Conservation (phyloP, 2,797 vertebrate genomes). For the Crocodylus rhombifer region DNA sequence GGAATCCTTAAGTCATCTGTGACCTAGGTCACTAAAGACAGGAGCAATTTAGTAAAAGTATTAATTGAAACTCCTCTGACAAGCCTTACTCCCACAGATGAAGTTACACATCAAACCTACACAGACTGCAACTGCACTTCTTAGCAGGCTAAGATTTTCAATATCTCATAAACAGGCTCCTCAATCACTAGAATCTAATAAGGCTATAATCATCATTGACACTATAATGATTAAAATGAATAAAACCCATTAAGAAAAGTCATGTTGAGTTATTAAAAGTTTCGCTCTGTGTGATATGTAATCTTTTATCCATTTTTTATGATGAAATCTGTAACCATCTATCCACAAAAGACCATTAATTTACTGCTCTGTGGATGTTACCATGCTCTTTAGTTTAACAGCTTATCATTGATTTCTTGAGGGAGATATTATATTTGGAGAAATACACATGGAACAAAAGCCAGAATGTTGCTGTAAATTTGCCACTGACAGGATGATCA, state of each 20-base stretch:
- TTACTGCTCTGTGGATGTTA: constrained; percentile 88
- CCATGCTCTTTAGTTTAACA: constrained; percentile 89
- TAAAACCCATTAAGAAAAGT: constrained; percentile 99
- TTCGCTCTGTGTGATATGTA: constrained; percentile 89
- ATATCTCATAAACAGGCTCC: constrained; percentile 87
- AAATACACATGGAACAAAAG: constrained; percentile 85
- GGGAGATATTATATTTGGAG: constrained; percentile 89
- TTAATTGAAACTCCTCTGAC: constrained; percentile 84
- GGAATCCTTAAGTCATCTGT: constrained; percentile 83
- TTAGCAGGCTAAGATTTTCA: constrained; percentile 82
- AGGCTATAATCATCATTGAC: constrained; percentile 99
- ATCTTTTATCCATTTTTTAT: constrained; percentile 93
- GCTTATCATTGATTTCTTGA: constrained; percentile 90
- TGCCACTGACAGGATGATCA: constrained; percentile 85
- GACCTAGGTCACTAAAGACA: constrained; percentile 85
- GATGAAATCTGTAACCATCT: constrained; percentile 89
- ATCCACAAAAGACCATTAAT: constrained; percentile 92
- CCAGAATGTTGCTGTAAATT: constrained; percentile 84
- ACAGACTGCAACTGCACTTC: constrained; percentile 74
- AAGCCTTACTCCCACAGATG: constrained; percentile 76
- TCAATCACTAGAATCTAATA: constrained; percentile 95
- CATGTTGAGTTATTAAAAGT: constrained; percentile 96
- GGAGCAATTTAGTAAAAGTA: constrained; percentile 83
- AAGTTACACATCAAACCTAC: constrained; percentile 84
- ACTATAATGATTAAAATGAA: constrained; percentile 99